Conservation (phyloP, 1,140 invertebrate species). For the Hydropsyche tenuis region DNA sequence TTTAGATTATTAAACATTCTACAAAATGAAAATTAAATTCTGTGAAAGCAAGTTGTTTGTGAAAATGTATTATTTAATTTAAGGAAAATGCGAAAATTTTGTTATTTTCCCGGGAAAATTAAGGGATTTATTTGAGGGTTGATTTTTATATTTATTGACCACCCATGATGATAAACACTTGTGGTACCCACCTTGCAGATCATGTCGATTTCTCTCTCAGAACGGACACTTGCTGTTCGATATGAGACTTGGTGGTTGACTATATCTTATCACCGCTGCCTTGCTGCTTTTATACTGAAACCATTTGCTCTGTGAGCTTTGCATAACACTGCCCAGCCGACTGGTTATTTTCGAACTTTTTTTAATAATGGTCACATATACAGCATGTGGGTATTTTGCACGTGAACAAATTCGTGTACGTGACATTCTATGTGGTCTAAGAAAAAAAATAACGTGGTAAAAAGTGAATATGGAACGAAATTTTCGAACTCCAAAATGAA, state of each 20-base stretch:
- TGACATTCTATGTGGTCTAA: slow-evolving; percentile 1
- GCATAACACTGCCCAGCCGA: slow-evolving; percentile 23
- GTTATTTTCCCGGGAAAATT: too few species aligned
- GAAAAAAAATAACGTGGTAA: background rate
- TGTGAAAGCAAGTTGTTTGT: too few species aligned
- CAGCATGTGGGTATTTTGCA: background rate
- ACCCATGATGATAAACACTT: background rate
- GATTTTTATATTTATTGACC: background rate
- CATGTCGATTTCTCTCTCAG: slow-evolving; percentile 12
- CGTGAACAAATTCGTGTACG: slow-evolving; percentile 9
- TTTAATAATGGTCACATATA: background rate
- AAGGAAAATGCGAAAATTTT: too few species aligned
- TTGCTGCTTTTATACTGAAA: slow-evolving; percentile 12
- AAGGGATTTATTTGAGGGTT: too few species aligned
- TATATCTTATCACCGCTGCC: slow-evolving; percentile 9
- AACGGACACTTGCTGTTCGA: background rate
- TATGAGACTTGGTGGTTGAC: slow-evolving; percentile 3
- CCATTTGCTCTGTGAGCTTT: slow-evolving; percentile 10
- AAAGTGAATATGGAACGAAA: background rate
- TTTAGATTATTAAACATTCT: too few species aligned
- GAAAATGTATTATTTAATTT: too few species aligned
- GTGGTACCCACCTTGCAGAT: background rate
- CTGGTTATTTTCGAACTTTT: slow-evolving; percentile 10
- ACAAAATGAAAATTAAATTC: too few species aligned
- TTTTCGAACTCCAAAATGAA: too few species aligned